Conservation (phyloP, 2,888 invertebrate species). For the Colletes collaris region DNA sequence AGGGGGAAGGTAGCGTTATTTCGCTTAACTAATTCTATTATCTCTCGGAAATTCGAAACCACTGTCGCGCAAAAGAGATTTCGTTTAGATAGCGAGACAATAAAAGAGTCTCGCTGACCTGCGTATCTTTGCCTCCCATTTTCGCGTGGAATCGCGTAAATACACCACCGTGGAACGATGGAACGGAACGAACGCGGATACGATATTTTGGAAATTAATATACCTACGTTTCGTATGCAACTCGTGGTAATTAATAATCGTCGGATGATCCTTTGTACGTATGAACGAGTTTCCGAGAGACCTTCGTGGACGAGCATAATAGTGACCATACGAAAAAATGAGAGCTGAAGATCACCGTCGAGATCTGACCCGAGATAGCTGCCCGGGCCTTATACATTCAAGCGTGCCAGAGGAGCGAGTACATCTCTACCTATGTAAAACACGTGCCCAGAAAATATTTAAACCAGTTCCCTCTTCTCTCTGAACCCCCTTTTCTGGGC, state of each 20-base stretch:
- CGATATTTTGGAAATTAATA: neutral
- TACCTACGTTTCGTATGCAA: conserved; percentile 11
- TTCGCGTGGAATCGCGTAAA: too few species aligned
- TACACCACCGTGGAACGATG: too few species aligned
- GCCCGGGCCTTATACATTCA: conserved; percentile 74
- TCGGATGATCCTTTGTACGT: conserved; percentile 66
- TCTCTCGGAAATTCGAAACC: neutral
- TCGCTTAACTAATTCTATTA: conserved; percentile 10
- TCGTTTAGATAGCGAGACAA: neutral
- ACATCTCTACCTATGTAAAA: conserved; percentile 76
- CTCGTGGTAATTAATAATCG: conserved; percentile 70
- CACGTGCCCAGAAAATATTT: conserved; percentile 77
- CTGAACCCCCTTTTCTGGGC: conserved; percentile 15
- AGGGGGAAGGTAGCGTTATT: neutral
- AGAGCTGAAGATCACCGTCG: conserved; percentile 76
- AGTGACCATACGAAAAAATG: conserved; percentile 74
- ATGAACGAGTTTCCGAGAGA: conserved; percentile 67
- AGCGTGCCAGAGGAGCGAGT: conserved; percentile 70
- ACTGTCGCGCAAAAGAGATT: conserved; percentile 1
- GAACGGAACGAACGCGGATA: neutral
- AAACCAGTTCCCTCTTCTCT: conserved; percentile 72
- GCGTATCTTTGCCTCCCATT: neutral
- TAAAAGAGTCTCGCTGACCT: neutral
- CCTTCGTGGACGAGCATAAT: conserved; percentile 72
- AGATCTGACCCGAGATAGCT: conserved; percentile 78